Evolutionary conservation across 1,140 invertebrate genomes (phyloP), one percentile per base, ranked within the genome.

Genomic region (Zaprionus tsacasi): DNA sequence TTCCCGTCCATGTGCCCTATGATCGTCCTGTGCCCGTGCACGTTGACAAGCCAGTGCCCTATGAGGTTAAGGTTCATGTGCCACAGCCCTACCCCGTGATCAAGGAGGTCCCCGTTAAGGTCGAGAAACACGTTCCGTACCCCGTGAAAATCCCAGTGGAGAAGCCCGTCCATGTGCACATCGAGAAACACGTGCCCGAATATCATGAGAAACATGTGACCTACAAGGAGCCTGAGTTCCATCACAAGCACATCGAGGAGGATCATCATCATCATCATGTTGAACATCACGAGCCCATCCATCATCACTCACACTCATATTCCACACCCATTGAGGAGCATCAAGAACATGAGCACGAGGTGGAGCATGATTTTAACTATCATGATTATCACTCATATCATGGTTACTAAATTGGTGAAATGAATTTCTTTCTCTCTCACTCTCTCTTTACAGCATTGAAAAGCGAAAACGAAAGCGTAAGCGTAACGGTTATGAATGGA

Each of bases 21-120:
- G 95, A 95, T 71, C 94, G 94, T 67, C 95, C 95, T 54, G 93
- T 95, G 55, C 95, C 94, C 61, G 94, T 94, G 5, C 94, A 93
- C 63, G 94, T 94, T 17, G 94, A 94, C 36, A 94, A 94, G 68
- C 94, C 93, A 48, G 94, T 94, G 75, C 94, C 94, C 12, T 93
- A 94, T 70, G 93, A 91, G 69, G 94, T 95, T 8, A 95, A 95
- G 78, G 93, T 95, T 3, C 94, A 92, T 70, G 93, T 94, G 36
- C 94, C 94, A 69, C 93, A 93, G 6, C 94, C 94, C 6, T 95
- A 94, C 71, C 91, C 91, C 13, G 91, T 92, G 71, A 79, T 92
- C 80, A 95, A 95, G 76, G 93, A 94, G 66, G 82, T 92, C 35
- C 92, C 91, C 38, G 90, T 91, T 3, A 93, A 94, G 50, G 93